phyloP scores from a whole-genome alignment of 2,797 vertebrate genomes.

The Phrynocephalus forsythii region DNA sequence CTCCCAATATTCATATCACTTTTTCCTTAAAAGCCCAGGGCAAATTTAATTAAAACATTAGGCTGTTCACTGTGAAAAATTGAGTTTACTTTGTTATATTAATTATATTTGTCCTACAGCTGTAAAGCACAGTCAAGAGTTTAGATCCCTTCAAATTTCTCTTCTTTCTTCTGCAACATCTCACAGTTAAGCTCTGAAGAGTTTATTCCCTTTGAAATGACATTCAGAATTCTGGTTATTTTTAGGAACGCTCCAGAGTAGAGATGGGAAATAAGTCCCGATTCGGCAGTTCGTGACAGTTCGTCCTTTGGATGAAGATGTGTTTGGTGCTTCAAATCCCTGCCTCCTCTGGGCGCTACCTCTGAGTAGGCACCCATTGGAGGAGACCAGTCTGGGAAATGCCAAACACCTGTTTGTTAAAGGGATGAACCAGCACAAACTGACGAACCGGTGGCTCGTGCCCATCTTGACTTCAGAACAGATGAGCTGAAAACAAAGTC shows the following conservation, averaged over 20 bases:
- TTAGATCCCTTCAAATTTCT: conserved; percentile 24
- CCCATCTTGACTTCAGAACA: neutral
- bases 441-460: too few species aligned
- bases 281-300: too few species aligned
- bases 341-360: too few species aligned
- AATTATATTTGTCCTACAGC: conserved; percentile 46
- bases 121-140: conserved; percentile 40
- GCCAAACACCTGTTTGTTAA: too few species aligned
- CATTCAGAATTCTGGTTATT: neutral
- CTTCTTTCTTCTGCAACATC: conserved; percentile 13
- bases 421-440: too few species aligned
- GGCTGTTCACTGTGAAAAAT: conserved; percentile 48
- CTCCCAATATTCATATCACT: neutral
- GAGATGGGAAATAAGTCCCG: too few species aligned
- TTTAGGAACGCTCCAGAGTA: conserved; percentile 4
- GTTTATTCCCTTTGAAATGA: conserved; percentile 19
- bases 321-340: too few species aligned
- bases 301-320: too few species aligned
- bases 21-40: conserved; percentile 37
- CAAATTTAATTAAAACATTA: conserved; percentile 51
- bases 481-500: neutral
- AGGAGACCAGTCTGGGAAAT: too few species aligned
- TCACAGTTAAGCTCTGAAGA: conserved; percentile 4
- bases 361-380: too few species aligned
- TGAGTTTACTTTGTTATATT: conserved; percentile 44